Percentiles rank a stretch among this genome's conserved stretches.
These are phyloP conservation scores for Epinotia brunnichana DNA, from an alignment of 2,888 invertebrate species.

Conservation along the genomic window DNA sequence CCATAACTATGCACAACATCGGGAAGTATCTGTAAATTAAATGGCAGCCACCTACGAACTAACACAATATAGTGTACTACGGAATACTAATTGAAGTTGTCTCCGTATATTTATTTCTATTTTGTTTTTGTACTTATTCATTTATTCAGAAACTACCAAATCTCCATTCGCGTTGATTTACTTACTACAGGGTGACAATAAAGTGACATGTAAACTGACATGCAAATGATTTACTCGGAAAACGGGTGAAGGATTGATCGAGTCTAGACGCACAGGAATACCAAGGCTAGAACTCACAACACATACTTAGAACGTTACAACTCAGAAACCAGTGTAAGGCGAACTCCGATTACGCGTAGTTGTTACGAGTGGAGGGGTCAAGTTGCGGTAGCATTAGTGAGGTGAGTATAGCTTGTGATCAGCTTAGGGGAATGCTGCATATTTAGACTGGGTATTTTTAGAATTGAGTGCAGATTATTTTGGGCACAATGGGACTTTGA, in stretches of 20 bases:
- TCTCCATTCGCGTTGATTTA: background rate
- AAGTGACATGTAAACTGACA: slow-evolving; percentile 2
- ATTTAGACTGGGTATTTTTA: slow-evolving; percentile 48
- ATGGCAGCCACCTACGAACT: too few relatives aligned
- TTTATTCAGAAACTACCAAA: background rate
- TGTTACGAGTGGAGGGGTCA: background rate
- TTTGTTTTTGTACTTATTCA: background rate
- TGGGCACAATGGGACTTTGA: slow-evolving; percentile 34
- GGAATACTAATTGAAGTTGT: too few relatives aligned
- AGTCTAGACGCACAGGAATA: slow-evolving; percentile 36
- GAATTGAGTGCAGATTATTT: slow-evolving; percentile 43
- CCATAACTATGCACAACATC: too few relatives aligned
- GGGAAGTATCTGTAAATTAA: too few relatives aligned
- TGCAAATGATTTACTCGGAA: slow-evolving; percentile 30
- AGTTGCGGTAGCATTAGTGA: background rate
- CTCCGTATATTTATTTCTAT: too few relatives aligned
- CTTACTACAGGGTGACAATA: background rate
- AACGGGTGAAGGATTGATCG: slow-evolving; percentile 28
- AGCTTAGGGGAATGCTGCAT: slow-evolving; percentile 42
- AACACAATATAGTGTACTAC: too few relatives aligned
- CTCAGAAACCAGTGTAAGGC: background rate
- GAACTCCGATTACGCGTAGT: too few relatives aligned
- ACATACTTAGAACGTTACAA: too few relatives aligned
- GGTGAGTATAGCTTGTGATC: background rate
- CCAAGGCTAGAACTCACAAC: background rate